Evolutionary conservation across 2,113 vertebrate species (phyloP).

Genomic region (Oreotrochilus melanogaster): DNA sequence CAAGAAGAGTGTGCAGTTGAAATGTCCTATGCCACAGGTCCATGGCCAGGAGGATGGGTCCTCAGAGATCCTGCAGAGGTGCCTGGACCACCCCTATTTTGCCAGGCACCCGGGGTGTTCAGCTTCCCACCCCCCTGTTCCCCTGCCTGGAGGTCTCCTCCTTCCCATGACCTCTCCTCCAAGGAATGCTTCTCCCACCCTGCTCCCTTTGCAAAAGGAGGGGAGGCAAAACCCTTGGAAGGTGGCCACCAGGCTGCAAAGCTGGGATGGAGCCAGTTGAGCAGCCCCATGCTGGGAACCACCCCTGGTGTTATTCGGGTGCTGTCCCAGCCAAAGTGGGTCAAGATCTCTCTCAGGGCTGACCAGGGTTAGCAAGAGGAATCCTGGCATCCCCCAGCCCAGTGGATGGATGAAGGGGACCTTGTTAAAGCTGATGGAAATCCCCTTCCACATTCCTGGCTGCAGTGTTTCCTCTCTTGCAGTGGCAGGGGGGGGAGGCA

Average conservation of each 20-base stretch:
- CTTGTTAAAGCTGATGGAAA: conserved; percentile 19
- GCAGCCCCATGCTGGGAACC: background rate
- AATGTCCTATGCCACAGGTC: accelerated
- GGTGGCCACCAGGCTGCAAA: background rate
- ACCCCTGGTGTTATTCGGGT: background rate
- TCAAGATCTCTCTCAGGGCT: background rate
- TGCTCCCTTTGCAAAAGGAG: background rate
- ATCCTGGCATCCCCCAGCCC: background rate
- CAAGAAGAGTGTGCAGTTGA: background rate
- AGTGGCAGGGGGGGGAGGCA: background rate
- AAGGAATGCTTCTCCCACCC: background rate
- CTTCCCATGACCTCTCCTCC: background rate
- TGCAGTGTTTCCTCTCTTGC: conserved; percentile 33
- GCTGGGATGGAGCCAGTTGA: background rate
- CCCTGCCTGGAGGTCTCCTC: background rate
- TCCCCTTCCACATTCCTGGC: conserved; percentile 36
- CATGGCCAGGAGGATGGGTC: background rate
- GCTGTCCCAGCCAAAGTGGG: background rate
- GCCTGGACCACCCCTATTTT: background rate
- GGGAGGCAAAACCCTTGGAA: background rate
- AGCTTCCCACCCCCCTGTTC: accelerated
- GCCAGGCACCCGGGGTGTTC: background rate
- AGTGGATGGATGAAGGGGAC: background rate
- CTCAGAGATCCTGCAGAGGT: background rate
- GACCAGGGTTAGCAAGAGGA: background rate